These are phyloP conservation scores for Danio kyathit DNA, from an alignment of 2,797 vertebrate genomes.

Conservation along the genomic window DNA sequence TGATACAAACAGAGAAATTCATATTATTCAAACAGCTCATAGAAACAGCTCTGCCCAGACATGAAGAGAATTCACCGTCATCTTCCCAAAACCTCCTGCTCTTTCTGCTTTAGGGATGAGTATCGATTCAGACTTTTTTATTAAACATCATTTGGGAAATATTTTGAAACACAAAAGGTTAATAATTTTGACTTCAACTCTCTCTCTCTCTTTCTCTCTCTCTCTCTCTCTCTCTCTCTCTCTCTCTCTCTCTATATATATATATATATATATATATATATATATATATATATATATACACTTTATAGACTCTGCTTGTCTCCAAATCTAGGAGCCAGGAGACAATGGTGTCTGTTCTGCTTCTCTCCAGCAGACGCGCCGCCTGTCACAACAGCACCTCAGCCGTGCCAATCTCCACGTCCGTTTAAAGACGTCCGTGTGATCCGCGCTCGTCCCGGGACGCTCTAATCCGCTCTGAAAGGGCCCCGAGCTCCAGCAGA, in stretches of 20 bases:
- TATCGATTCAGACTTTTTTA: too few species aligned
- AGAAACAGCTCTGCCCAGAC: constrained; percentile 34
- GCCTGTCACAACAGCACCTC: constrained; percentile 21
- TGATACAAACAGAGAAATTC: constrained; percentile 28
- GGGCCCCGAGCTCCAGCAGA: not conserved
- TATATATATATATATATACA: too few species aligned
- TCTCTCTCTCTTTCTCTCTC: too few species aligned
- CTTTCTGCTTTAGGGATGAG: too few species aligned
- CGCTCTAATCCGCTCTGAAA: constrained; percentile 21
- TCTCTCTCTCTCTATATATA: too few species aligned
- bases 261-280: too few species aligned
- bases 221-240: too few species aligned
- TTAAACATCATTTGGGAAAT: too few species aligned
- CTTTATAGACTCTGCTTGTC: too few species aligned
- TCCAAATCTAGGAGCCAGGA: not conserved
- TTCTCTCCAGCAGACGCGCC: constrained; percentile 25
- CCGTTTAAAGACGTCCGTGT: constrained; percentile 3
- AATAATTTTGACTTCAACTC: too few species aligned
- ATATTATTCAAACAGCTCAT: too few species aligned
- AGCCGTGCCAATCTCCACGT: constrained; percentile 18
- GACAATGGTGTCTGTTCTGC: constrained; percentile 40
- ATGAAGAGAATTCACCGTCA: constrained; percentile 28
- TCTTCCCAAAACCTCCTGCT: constrained; percentile 27
- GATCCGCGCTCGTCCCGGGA: constrained; percentile 6
- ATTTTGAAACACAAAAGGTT: too few species aligned